phyloP scores from a whole-genome alignment of 1,140 invertebrate species.

The Leptoteleia sp. region DNA sequence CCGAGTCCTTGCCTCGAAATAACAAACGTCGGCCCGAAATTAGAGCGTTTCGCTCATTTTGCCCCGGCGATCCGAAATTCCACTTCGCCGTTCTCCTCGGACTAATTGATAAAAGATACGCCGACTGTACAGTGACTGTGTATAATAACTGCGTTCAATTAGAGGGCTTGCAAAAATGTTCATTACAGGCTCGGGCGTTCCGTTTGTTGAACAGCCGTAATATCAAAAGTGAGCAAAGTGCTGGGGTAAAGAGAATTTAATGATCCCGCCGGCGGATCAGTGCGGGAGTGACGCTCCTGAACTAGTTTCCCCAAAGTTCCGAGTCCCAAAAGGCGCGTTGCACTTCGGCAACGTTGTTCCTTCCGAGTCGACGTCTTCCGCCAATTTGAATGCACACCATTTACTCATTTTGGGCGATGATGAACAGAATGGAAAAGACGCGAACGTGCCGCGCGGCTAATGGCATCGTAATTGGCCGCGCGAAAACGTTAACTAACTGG shows the following conservation, averaged over 20 bases:
- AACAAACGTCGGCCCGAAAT: conserved; percentile 33
- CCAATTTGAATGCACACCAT: conserved; percentile 61
- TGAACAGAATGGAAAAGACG: conserved; percentile 55
- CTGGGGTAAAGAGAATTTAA: conserved; percentile 60
- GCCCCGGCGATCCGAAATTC: conserved; percentile 2
- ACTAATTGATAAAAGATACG: conserved; percentile 39
- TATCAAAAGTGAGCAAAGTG: conserved; percentile 42
- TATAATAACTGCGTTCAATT: conserved; percentile 33
- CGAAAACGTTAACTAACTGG: conserved; percentile 70
- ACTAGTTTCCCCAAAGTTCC: conserved; percentile 1
- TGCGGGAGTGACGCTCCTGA: too few relatives aligned
- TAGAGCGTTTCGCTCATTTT: conserved; percentile 31
- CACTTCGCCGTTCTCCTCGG: background rate
- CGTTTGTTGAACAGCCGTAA: too few relatives aligned
- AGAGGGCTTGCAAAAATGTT: conserved; percentile 38
- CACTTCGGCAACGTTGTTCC: conserved; percentile 30
- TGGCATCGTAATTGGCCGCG: conserved; percentile 73
- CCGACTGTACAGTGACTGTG: too few relatives aligned
- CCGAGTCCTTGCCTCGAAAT: conserved; percentile 15
- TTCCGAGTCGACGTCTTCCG: conserved; percentile 35
- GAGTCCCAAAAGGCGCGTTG: conserved; percentile 15
- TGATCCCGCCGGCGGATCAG: too few relatives aligned
- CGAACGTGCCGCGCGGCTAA: conserved; percentile 59
- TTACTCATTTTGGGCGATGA: conserved; percentile 50
- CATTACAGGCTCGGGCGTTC: conserved; percentile 32